Evolutionary conservation across 2,797 vertebrate genomes (phyloP).

Genomic region (Diplodus sargus): DNA sequence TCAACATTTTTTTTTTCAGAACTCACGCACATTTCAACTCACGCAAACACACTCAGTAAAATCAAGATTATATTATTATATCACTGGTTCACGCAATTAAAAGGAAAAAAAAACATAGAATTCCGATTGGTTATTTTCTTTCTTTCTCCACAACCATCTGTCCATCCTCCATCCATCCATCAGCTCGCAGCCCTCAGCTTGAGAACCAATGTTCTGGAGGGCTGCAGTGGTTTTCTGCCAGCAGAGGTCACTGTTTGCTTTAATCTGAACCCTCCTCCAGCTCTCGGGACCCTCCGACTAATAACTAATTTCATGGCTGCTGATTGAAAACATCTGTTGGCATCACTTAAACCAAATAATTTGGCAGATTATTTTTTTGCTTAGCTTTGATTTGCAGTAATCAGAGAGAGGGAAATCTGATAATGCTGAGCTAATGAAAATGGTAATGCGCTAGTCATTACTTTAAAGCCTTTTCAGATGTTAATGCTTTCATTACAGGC

Average conservation of each 20-base stretch:
- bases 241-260: conserved; percentile 59
- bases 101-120: no score
- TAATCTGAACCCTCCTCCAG: background rate
- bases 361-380: conserved; percentile 53
- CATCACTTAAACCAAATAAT: conserved; percentile 67
- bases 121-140: no score
- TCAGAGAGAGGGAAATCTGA: conserved; percentile 63
- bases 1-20: no score
- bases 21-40: no score
- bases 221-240: conserved; percentile 26
- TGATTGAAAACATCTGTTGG: conserved; percentile 75
- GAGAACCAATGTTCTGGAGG: no score
- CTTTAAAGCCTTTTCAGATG: conserved; percentile 64
- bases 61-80: no score
- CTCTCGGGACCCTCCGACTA: conserved; percentile 36
- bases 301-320: conserved; percentile 61
- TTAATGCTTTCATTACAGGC: conserved; percentile 65
- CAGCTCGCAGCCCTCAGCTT: no score
- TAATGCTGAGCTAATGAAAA: conserved; percentile 71
- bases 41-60: no score
- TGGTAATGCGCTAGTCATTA: conserved; percentile 61
- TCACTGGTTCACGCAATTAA: no score
- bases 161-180: no score
- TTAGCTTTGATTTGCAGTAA: conserved; percentile 61
- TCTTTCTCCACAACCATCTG: no score